phyloP scores from a whole-genome alignment of 2,888 invertebrate genomes.

The Mamestra brassicae region DNA sequence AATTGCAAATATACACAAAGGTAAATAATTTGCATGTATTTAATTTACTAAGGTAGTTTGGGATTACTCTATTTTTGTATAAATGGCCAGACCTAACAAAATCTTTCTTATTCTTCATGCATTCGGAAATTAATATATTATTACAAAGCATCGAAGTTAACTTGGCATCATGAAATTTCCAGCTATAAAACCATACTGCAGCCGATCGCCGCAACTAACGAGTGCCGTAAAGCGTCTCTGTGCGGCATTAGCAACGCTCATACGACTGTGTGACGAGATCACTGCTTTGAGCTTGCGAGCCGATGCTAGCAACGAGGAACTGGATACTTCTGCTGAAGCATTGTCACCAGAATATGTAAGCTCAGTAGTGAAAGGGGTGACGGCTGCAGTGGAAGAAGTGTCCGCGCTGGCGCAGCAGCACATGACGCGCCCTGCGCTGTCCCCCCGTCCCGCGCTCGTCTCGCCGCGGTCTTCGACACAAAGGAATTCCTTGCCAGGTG shows the following conservation, averaged over 20 bases:
- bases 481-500: conserved; percentile 89
- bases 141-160: neutral
- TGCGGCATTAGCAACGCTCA: conserved; percentile 95
- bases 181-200: conserved; percentile 90
- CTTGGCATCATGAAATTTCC: conserved; percentile 65
- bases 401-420: conserved; percentile 96
- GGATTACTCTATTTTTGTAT: neutral
- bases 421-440: conserved; percentile 91
- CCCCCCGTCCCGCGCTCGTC: conserved; percentile 86
- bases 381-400: conserved; percentile 85
- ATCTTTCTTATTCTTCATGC: neutral
- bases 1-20: conserved; percentile 96
- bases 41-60: neutral
- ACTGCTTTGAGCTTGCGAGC: conserved; percentile 94
- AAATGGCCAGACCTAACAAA: neutral
- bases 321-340: conserved; percentile 81
- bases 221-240: conserved; percentile 97
- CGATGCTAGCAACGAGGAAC: conserved; percentile 83
- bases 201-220: conserved; percentile 92
- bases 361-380: conserved; percentile 84
- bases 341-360: conserved; percentile 85
- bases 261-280: conserved; percentile 97
- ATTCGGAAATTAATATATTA: neutral
- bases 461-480: conserved; percentile 88
- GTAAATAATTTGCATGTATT: conserved; percentile 73